Evolutionary conservation across 2,113 vertebrate genomes (phyloP).

Genomic region (Alaudala cheleensis): DNA sequence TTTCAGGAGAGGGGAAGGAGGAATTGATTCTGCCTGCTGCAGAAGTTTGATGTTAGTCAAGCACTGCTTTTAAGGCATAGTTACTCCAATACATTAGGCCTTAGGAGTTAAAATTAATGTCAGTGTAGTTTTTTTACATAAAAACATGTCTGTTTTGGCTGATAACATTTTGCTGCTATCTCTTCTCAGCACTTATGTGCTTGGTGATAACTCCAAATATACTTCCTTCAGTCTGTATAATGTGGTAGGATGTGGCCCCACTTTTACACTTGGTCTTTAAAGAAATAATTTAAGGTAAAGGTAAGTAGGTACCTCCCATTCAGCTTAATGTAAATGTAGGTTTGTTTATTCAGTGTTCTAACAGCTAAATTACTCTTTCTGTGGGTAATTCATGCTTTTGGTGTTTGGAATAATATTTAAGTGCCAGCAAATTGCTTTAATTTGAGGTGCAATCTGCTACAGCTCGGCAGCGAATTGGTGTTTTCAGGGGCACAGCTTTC

Average conservation of each 20-base stretch:
- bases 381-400: background rate
- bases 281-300: background rate
- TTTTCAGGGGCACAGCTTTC: background rate
- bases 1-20: background rate
- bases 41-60: background rate
- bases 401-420: conserved; percentile 30
- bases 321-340: background rate
- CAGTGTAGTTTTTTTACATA: background rate
- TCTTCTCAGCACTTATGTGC: background rate
- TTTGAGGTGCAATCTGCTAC: background rate
- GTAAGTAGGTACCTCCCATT: background rate
- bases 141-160: background rate
- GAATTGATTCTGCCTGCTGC: background rate
- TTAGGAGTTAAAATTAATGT: background rate
- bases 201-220: background rate
- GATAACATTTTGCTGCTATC: background rate
- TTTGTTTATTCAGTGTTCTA: background rate
- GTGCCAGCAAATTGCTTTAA: conserved; percentile 34
- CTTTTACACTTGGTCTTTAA: background rate
- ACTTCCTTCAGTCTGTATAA: fast-evolving
- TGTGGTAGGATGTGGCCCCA: background rate
- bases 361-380: conserved; percentile 16
- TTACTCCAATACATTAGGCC: background rate
- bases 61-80: background rate
- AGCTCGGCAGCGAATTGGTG: background rate